Base-by-base conservation (phyloP, 2,797 vertebrate genomes). In the Spheniscus humboldti region DNA sequence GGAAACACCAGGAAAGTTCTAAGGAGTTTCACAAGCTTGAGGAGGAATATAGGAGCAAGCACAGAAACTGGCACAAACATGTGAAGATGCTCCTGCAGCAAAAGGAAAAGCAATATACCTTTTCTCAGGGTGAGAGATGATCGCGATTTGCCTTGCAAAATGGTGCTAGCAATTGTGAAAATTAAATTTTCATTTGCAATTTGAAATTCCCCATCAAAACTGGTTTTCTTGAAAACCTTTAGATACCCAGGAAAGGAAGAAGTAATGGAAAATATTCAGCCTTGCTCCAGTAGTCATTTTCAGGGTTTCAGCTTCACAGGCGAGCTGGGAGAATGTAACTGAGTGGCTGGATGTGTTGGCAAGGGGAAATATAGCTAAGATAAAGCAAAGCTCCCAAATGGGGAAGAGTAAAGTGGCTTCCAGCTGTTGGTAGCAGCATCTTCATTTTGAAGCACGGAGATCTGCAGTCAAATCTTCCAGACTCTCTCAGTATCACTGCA, bases 31-130 rank as follows among this genome's bases (percentile, higher is more conserved):
- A 62, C 1, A 2, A 33, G 8, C 4, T 55, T 57, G n/a, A 62
- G 28, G 23, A 60, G 57, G 14, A 63, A 16, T 10, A 14, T 2
- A 80, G 64, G 16, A 84, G 7, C 28, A 75, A 71, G 19, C 10
- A 19, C 19, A 68, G 59, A 35, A 28, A 53, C 12, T 9, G 22
- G 14, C 10, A 41, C 1, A 1, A 33, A 22, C 3, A 7, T 1
- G 23, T 25, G 23, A 83, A 43, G 12, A 4, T 33, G 3, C 6
- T 12, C 8, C 10, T 52, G 23, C 50, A 59, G 31, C 45, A 39
- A 45, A 52, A 64, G 16, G 4, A 81, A 62, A 48, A 69, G 4
- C 5, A 45, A 73, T 22, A 9, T 5, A 18, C 11, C 6, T 68
- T 56, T 64, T 24, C 11, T 47, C 41, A 52, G 27, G 11, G 59